phyloP scores from a whole-genome alignment of 2,888 invertebrate genomes.

The Chirona hameri region DNA sequence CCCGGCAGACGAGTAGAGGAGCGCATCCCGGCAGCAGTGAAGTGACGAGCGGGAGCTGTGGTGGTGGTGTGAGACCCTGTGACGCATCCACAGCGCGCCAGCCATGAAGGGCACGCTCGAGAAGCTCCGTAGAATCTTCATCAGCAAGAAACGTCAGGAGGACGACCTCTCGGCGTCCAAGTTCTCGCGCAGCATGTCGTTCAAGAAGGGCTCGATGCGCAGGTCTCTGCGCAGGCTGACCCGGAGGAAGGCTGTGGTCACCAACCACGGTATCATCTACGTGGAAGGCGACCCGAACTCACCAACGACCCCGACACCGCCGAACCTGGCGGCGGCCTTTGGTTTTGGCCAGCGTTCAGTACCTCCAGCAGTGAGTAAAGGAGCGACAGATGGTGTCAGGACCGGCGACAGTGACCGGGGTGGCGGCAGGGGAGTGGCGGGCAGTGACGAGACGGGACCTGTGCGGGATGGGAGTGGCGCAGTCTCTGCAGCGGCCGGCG shows the following conservation, averaged over 20 bases:
- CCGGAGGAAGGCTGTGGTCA: constrained; percentile 3
- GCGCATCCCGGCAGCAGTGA: neutral
- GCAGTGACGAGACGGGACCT: neutral
- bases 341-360: neutral
- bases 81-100: too few relatives aligned
- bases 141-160: neutral
- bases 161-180: neutral
- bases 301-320: neutral
- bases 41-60: neutral
- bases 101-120: neutral
- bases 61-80: too few relatives aligned
- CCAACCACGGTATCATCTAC: constrained; percentile 25
- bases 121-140: neutral
- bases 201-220: constrained; percentile 38
- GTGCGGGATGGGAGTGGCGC: neutral
- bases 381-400: neutral
- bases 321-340: too few relatives aligned
- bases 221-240: constrained; percentile 34
- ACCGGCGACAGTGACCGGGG: neutral
- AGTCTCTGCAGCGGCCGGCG: neutral
- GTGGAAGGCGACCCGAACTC: neutral
- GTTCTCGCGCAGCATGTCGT: constrained; percentile 38
- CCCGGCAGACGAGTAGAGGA: neutral
- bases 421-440: neutral
- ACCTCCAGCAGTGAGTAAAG: neutral